These are phyloP conservation scores for Tetraneura akinire DNA, from an alignment of 1,140 invertebrate species.

Conservation along the genomic window DNA sequence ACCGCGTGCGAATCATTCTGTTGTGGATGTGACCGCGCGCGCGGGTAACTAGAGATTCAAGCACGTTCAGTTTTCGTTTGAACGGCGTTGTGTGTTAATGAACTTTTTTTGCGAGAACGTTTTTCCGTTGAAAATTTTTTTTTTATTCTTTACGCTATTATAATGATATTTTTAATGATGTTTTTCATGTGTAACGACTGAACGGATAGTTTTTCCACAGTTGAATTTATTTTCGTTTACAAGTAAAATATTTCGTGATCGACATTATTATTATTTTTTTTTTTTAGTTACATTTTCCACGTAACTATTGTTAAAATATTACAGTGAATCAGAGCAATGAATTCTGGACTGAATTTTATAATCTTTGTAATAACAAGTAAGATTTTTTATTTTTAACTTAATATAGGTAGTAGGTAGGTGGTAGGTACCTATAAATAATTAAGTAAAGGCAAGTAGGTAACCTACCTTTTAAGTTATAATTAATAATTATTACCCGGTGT, in stretches of 20 bases:
- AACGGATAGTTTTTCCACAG: background rate
- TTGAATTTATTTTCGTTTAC: background rate
- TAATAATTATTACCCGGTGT: too few relatives aligned
- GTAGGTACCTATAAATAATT: too few relatives aligned
- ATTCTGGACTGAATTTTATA: background rate
- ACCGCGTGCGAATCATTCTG: background rate
- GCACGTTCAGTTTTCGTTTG: conserved; percentile 23
- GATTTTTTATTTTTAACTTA: too few relatives aligned
- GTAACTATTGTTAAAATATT: too few relatives aligned
- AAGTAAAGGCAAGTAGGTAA: too few relatives aligned
- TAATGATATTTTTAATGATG: background rate
- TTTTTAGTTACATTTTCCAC: background rate
- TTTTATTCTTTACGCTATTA: background rate
- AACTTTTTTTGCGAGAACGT: too few relatives aligned
- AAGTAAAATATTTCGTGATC: background rate
- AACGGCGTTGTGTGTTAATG: background rate
- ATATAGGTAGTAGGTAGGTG: too few relatives aligned
- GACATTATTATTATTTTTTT: background rate
- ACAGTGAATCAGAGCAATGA: background rate
- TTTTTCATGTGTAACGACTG: background rate
- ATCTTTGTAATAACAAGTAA: background rate
- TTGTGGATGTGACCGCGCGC: background rate
- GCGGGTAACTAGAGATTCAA: conserved; percentile 27
- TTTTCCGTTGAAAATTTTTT: background rate
- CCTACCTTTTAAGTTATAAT: too few relatives aligned